Percentiles rank a stretch among this genome's conserved stretches.
These are phyloP conservation scores for Melanocharis versteri DNA, from an alignment of 2,113 vertebrate genomes.

Conservation along the genomic window DNA sequence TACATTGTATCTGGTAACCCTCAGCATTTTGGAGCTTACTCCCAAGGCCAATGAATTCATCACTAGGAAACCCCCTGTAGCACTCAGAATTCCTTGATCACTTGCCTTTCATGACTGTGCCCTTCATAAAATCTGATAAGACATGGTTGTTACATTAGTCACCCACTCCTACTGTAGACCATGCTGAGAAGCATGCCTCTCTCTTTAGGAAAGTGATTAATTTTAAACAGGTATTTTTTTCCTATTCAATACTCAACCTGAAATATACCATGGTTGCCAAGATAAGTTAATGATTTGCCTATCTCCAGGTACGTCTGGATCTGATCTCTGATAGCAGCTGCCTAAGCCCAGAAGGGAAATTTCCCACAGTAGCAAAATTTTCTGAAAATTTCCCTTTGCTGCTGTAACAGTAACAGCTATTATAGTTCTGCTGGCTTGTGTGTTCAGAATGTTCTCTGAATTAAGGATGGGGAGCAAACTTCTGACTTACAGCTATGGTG, in stretches of 20 bases:
- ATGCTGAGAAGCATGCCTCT: background rate
- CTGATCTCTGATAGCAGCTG: background rate
- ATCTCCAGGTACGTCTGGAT: background rate
- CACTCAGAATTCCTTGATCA: background rate
- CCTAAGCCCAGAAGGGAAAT: slow-evolving; percentile 6
- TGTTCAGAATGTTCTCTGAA: background rate
- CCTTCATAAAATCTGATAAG: background rate
- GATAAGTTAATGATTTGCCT: slow-evolving; percentile 12
- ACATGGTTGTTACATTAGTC: background rate
- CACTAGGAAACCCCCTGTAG: background rate
- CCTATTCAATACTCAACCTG: background rate
- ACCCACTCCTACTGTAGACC: background rate
- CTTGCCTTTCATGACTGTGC: background rate
- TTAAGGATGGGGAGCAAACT: background rate
- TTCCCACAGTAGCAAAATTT: background rate
- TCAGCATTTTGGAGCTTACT: background rate
- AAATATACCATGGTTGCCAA: background rate
- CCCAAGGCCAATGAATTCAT: background rate
- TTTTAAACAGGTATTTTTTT: background rate
- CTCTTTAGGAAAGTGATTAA: background rate
- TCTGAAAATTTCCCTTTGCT: slow-evolving; percentile 33
- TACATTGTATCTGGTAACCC: fast-evolving
- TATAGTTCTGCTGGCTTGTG: background rate
- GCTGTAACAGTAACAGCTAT: background rate
- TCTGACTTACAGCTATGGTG: background rate